These are phyloP conservation scores for Himalopsyche japonica DNA, from an alignment of 2,888 invertebrate genomes.

Conservation along the genomic window DNA sequence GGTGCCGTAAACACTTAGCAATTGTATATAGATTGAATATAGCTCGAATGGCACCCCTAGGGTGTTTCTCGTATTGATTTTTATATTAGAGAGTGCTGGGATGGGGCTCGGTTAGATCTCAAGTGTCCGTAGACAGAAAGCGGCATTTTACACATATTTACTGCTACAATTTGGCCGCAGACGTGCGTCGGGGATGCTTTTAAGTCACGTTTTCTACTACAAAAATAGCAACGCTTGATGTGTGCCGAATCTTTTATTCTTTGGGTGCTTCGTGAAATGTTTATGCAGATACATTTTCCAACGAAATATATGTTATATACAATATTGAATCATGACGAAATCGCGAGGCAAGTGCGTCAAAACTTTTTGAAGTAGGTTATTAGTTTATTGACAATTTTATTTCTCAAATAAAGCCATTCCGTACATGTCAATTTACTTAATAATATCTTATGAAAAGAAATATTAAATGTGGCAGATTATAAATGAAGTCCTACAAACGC, in stretches of 20 bases:
- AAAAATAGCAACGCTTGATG: not conserved
- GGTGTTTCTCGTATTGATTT: not conserved
- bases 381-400: no score
- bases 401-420: no score
- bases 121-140: slow-evolving; percentile 16
- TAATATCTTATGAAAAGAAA: no score
- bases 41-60: not conserved
- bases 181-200: not conserved
- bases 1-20: not conserved
- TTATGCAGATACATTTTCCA: no score
- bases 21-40: not conserved
- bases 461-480: no score
- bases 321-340: no score
- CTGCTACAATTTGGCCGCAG: slow-evolving; percentile 16
- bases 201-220: not conserved
- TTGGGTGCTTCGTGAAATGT: not conserved
- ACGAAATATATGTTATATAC: no score
- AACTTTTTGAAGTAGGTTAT: no score
- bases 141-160: slow-evolving; percentile 23
- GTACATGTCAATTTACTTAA: no score
- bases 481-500: no score
- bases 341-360: no score
- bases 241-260: not conserved
- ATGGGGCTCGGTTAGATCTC: not conserved
- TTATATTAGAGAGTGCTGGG: not conserved